Percentiles rank a stretch among this genome's conserved stretches.
phyloP scores from a whole-genome alignment of 1,140 invertebrate species.

The Penaeus chinensis region DNA sequence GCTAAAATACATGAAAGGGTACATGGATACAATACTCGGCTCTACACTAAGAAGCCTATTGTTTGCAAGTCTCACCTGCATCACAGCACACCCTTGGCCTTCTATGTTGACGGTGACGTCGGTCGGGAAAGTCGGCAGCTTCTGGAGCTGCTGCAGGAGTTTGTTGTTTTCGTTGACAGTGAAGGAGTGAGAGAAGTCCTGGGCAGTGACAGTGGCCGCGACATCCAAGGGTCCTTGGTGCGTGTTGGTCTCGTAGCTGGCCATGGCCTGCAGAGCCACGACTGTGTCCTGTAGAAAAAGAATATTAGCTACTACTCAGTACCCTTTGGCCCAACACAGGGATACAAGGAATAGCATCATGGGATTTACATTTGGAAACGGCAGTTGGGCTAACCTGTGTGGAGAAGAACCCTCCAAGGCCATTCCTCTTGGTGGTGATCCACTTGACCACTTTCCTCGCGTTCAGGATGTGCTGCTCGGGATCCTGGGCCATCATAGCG shows the following conservation, averaged over 20 bases:
- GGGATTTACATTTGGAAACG: not conserved
- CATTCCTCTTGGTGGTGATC: conserved; percentile 75
- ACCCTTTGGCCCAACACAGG: conserved; percentile 70
- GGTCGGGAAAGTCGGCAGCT: conserved; percentile 29
- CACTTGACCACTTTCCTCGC: conserved; percentile 73
- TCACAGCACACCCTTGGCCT: conserved; percentile 38
- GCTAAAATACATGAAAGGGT: too few relatives aligned
- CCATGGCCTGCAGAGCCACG: conserved; percentile 76
- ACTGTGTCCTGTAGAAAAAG: conserved; percentile 78
- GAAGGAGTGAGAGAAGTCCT: conserved; percentile 17
- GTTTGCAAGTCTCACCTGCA: conserved; percentile 18
- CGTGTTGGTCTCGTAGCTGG: conserved; percentile 60
- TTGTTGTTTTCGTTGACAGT: conserved; percentile 21
- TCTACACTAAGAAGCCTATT: too few relatives aligned
- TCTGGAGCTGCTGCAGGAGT: conserved; percentile 20
- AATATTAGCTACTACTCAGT: conserved; percentile 75
- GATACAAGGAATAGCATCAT: not conserved
- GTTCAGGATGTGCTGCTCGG: not conserved
- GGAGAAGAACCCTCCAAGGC: conserved; percentile 81
- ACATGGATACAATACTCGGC: too few relatives aligned
- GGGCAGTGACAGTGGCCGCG: conserved; percentile 6
- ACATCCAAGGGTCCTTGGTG: conserved; percentile 23
- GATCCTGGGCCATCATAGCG: conserved; percentile 15
- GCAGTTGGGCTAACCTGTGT: conserved; percentile 74
- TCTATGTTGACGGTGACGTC: conserved; percentile 13